These are phyloP conservation scores for Dicrurus megarhynchus DNA, from an alignment of 2,113 vertebrate species.

Conservation along the genomic window DNA sequence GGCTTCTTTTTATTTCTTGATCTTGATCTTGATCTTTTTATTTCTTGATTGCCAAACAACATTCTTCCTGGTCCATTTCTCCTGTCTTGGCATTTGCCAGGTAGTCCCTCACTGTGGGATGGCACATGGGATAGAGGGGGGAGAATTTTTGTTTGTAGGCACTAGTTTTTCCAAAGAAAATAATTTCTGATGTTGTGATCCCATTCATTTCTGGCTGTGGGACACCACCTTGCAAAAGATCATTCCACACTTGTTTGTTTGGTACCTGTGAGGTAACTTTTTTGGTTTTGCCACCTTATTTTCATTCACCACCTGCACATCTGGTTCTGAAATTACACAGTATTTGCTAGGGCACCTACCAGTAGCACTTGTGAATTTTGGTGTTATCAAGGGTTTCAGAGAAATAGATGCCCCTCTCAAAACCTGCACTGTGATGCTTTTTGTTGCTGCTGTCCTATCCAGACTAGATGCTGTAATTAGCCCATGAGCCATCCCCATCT, in stretches of 20 bases:
- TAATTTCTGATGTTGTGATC: neutral
- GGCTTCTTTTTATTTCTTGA: neutral
- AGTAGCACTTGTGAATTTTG: neutral
- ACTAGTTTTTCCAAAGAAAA: neutral
- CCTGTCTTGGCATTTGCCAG: neutral
- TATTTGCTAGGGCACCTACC: neutral
- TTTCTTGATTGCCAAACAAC: neutral
- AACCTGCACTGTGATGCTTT: neutral
- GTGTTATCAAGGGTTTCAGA: neutral
- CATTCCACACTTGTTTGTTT: neutral
- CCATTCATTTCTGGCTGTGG: neutral
- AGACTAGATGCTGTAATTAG: neutral
- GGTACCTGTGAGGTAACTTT: neutral
- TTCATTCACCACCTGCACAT: neutral
- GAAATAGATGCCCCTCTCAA: neutral
- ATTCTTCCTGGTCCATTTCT: neutral
- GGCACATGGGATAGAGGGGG: no score
- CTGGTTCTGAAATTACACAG: neutral
- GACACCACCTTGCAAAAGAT: neutral
- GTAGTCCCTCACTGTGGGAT: neutral
- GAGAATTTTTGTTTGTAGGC: neutral
- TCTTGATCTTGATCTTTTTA: neutral
- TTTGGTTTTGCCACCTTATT: neutral
- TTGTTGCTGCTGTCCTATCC: neutral
- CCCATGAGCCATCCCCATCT: neutral